Evolutionary conservation across 2,888 invertebrate genomes (phyloP).

Genomic region (Drosophila macrothrix): DNA sequence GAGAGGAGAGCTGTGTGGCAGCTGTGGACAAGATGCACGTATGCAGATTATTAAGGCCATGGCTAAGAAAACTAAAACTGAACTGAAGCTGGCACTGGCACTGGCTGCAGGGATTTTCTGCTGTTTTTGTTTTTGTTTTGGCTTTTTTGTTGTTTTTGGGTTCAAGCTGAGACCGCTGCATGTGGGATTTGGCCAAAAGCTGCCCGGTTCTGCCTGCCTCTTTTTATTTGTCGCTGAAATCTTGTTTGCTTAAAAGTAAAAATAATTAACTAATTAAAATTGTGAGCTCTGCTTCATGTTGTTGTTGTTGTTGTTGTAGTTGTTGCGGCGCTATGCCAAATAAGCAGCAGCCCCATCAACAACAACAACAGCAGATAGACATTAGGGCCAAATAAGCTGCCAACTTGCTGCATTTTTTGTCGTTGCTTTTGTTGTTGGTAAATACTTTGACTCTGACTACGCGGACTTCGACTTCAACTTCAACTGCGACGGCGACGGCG

Average conservation of each 20-base stretch:
- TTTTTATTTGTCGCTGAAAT: slow-evolving; percentile 76
- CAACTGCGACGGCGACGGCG: slow-evolving; percentile 35
- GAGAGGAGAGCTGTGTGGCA: slow-evolving; percentile 18
- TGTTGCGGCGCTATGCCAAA: slow-evolving; percentile 50
- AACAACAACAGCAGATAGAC: slow-evolving; percentile 46
- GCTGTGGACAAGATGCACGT: slow-evolving; percentile 74
- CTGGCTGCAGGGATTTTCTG: slow-evolving; percentile 49
- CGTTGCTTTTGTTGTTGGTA: slow-evolving; percentile 47
- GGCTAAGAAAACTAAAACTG: slow-evolving; percentile 48
- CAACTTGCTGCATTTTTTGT: slow-evolving; percentile 50
- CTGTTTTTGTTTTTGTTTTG: not conserved
- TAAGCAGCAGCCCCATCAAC: slow-evolving; percentile 27
- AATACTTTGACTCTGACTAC: slow-evolving; percentile 68
- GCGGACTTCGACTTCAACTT: slow-evolving; percentile 34
- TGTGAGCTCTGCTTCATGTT: slow-evolving; percentile 70
- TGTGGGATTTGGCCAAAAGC: slow-evolving; percentile 25
- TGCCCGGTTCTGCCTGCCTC: slow-evolving; percentile 24
- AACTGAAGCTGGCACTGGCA: slow-evolving; percentile 35
- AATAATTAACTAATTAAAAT: slow-evolving; percentile 83
- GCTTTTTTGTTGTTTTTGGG: slow-evolving; percentile 4
- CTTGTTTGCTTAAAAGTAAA: slow-evolving; percentile 81
- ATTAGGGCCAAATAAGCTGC: slow-evolving; percentile 81
- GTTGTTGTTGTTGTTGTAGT: slow-evolving; percentile 21
- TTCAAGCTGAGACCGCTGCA: slow-evolving; percentile 33
- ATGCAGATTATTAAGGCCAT: slow-evolving; percentile 76